phyloP scores from a whole-genome alignment of 2,888 invertebrate species.

The Pristionchus japonicus region DNA sequence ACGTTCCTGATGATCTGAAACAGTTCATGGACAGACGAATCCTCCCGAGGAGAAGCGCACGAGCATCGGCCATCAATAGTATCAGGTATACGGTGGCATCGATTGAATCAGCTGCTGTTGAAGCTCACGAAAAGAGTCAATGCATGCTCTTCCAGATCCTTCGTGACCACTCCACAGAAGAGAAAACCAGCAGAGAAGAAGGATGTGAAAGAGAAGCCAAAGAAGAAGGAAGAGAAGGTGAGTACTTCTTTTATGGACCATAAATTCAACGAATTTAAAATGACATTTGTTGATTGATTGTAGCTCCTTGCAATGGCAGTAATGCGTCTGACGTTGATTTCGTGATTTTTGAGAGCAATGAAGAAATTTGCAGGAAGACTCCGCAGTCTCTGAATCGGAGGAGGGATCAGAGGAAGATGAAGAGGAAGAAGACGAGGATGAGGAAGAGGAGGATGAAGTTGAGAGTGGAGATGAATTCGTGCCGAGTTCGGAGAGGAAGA shows the following conservation, averaged over 20 bases:
- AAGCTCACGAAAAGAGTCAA: conserved; percentile 68
- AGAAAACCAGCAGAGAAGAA: conserved; percentile 30
- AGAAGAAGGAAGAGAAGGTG: conserved; percentile 50
- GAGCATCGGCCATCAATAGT: conserved; percentile 60
- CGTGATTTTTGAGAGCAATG: neutral
- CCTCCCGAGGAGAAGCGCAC: conserved; percentile 67
- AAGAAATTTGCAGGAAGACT: conserved; percentile 13
- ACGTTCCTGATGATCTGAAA: conserved; percentile 48
- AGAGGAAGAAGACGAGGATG: conserved; percentile 78
- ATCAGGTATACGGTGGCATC: conserved; percentile 53
- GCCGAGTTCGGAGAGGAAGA: conserved; percentile 51
- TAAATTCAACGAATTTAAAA: too few relatives aligned
- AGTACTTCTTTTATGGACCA: neutral
- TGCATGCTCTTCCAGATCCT: neutral
- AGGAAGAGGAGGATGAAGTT: conserved; percentile 83
- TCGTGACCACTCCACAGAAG: conserved; percentile 24
- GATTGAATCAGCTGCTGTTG: conserved; percentile 43
- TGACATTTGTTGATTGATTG: neutral
- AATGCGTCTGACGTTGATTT: neutral
- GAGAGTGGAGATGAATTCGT: conserved; percentile 82
- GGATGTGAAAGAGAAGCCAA: neutral
- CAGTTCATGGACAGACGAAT: conserved; percentile 62
- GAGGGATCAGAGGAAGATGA: conserved; percentile 54
- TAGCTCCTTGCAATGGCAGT: neutral
- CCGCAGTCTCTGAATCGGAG: conserved; percentile 39